Conservation (phyloP, 1,140 invertebrate species). For the Agrypnia vestita region DNA sequence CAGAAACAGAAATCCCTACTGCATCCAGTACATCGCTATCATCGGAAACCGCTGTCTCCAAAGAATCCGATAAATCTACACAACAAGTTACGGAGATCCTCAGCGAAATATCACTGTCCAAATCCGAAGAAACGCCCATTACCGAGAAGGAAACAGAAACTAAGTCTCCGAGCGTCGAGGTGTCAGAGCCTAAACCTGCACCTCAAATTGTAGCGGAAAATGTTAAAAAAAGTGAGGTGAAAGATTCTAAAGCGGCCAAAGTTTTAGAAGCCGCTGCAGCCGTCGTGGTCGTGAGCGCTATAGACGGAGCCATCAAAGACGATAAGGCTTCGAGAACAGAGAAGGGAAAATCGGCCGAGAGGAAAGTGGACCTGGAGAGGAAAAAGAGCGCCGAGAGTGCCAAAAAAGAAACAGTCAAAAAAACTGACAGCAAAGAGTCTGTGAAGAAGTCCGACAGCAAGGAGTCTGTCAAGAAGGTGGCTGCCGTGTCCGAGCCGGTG, state of each 20-base stretch:
- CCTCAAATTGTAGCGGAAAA: too few relatives aligned
- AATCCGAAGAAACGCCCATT: background rate
- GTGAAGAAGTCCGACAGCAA: background rate
- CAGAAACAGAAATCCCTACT: background rate
- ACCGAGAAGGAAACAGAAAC: background rate
- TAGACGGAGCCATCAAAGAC: slow-evolving; percentile 1
- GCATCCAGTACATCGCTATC: background rate
- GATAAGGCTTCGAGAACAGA: background rate
- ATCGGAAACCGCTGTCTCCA: background rate
- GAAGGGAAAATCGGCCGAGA: background rate
- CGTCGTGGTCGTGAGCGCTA: slow-evolving; percentile 16
- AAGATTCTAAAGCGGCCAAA: background rate
- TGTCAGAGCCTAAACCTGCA: background rate
- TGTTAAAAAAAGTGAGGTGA: too few relatives aligned
- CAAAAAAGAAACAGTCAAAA: slow-evolving; percentile 2
- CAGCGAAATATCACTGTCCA: background rate
- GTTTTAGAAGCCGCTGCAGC: background rate
- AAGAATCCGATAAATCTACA: background rate
- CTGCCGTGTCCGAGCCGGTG: background rate
- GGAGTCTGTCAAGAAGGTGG: slow-evolving; percentile 6
- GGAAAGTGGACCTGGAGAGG: background rate
- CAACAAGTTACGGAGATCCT: background rate
- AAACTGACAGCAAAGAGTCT: background rate
- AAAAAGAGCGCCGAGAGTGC: background rate
- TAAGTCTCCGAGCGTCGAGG: slow-evolving; percentile 9